Evolutionary conservation across 1,140 invertebrate genomes (phyloP), one percentile per base, ranked within the genome.

Genomic region (Orius insidiosus): DNA sequence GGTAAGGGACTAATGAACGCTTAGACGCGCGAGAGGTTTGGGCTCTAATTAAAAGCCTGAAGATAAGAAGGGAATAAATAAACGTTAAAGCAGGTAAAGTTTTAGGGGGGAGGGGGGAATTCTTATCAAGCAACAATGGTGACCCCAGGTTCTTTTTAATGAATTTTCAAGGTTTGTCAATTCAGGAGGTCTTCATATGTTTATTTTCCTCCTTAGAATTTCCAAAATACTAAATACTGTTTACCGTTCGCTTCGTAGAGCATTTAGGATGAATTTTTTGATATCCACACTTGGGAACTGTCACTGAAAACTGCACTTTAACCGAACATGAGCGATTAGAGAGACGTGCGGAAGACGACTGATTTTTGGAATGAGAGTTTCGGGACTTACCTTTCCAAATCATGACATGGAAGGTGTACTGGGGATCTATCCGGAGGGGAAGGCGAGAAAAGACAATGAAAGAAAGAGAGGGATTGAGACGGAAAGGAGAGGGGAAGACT

Each of bases 321-420:
- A n/a, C n/a, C n/a, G n/a, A n/a, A n/a, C n/a, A n/a, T n/a, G n/a
- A n/a, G 9, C n/a, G n/a, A n/a, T n/a, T n/a, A n/a, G n/a, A n/a
- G n/a, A 4, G 5, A 10, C 11, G n/a, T 40, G 3, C 4, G 2
- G 18, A 18, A 10, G 5, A 40, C 39, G 39, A 14, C 9, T 10
- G 16, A 10, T 10, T 19, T n/a, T 14, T n/a, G n/a, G n/a, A n/a
- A n/a, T n/a, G 18, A 24, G 6, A 3, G 7, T 44, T n/a, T 8
- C 5, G 19, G 24, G 18, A 44, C 18, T 11, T 46, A 46, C 45
- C 45, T 46, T 46, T 46, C 45, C 45, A 46, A 35, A 46, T 38
- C 45, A 46, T 46, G 45, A 8, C 43, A 15, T 8, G 31, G 18
- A 15, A 16, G 31, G 45, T 35, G 34, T 35, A 35, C 14, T 46